Percentiles rank a stretch among this genome's conserved stretches.
Evolutionary conservation across 1,140 invertebrate genomes (phyloP).

Genomic region (Camponotus floridanus): DNA sequence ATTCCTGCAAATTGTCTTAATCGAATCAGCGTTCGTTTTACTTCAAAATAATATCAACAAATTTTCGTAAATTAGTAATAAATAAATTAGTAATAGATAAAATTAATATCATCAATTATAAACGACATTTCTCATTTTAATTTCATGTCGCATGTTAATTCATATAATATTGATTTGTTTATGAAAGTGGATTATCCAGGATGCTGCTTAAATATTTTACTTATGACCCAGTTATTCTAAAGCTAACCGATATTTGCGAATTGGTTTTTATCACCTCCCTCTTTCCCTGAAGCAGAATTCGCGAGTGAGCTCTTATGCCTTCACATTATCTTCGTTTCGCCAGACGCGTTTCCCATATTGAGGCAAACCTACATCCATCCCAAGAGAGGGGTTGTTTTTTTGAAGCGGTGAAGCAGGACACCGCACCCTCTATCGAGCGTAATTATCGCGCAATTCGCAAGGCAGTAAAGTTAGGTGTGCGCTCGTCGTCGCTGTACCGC

Average conservation of each 20-base stretch:
- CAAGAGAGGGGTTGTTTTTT: constrained; percentile 12
- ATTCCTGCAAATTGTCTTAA: not conserved
- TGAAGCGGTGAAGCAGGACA: not conserved
- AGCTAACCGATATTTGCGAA: constrained; percentile 10
- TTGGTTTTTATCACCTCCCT: constrained; percentile 39
- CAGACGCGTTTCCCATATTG: constrained; percentile 64
- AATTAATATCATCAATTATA: not conserved
- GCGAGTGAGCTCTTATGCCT: not conserved
- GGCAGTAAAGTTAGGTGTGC: constrained; percentile 18
- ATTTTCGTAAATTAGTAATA: not conserved
- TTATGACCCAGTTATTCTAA: not conserved
- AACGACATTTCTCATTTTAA: not conserved
- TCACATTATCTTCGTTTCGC: constrained; percentile 64
- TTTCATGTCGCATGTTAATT: not conserved
- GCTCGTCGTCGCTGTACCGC: not conserved
- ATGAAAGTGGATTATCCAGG: not conserved
- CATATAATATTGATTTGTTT: no score
- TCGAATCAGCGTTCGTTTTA: not conserved
- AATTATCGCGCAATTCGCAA: constrained; percentile 42
- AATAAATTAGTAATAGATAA: not conserved
- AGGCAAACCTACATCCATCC: constrained; percentile 22
- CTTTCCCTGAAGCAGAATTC: constrained; percentile 20
- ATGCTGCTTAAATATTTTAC: constrained; percentile 3
- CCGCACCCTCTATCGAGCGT: constrained; percentile 15
- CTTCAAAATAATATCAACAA: not conserved